Evolutionary conservation across 2,797 vertebrate genomes (phyloP).

Genomic region (Sylvilagus floridanus): DNA sequence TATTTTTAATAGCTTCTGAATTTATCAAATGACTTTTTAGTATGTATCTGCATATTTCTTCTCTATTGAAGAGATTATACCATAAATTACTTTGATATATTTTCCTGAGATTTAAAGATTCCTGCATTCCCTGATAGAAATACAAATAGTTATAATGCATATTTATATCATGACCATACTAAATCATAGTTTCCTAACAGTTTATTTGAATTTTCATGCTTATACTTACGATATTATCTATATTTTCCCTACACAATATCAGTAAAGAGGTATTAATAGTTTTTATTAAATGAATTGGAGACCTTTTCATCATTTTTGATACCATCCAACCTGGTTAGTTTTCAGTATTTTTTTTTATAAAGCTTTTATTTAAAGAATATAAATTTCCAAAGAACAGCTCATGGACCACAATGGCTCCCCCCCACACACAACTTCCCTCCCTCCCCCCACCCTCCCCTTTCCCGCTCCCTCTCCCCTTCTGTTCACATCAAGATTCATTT

Average conservation of each 20-base stretch:
- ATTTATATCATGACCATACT: not conserved
- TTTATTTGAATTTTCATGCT: constrained; percentile 15
- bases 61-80: not conserved
- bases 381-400: too few relatives aligned
- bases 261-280: not conserved
- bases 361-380: too few relatives aligned
- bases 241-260: not conserved
- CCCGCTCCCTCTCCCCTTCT: too few relatives aligned
- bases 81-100: not conserved
- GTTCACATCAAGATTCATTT: too few relatives aligned
- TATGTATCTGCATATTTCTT: not conserved
- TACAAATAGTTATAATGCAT: not conserved
- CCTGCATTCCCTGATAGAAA: not conserved
- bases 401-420: too few relatives aligned
- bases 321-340: not conserved
- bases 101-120: constrained; percentile 3
- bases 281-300: not conserved
- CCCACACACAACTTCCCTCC: too few relatives aligned
- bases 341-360: constrained; percentile 49
- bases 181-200: not conserved
- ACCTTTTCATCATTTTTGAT: not conserved
- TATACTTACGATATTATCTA: not conserved
- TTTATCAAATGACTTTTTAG: constrained; percentile 5
- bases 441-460: too few relatives aligned
- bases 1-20: not conserved